These are phyloP conservation scores for Coreoperca whiteheadi DNA, from an alignment of 2,113 vertebrate genomes.

Conservation along the genomic window DNA sequence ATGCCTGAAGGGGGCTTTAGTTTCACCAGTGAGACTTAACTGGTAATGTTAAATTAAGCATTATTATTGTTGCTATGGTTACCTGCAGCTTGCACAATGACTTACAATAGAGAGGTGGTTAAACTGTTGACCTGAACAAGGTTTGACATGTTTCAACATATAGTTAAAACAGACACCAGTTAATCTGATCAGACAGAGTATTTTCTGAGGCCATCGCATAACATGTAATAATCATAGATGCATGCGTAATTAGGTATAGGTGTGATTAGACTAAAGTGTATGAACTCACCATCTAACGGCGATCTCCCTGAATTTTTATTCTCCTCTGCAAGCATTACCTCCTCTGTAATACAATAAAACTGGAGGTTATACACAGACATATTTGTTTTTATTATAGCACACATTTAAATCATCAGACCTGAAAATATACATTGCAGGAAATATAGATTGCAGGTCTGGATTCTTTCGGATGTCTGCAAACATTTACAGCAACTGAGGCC, in stretches of 20 bases:
- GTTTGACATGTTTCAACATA: not conserved
- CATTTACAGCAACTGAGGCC: constrained; percentile 37
- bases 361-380: constrained; percentile 43
- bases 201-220: not conserved
- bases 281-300: constrained; percentile 93
- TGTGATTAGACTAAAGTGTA: constrained; percentile 4
- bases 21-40: not conserved
- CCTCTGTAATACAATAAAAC: constrained; percentile 86
- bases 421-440: constrained; percentile 30
- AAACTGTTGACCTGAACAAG: not conserved
- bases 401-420: constrained; percentile 20
- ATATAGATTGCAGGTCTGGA: constrained; percentile 16
- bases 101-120: not conserved
- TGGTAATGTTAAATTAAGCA: constrained; percentile 7
- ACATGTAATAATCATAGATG: not conserved
- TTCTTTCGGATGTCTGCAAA: constrained; percentile 53
- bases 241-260: not conserved
- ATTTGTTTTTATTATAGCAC: constrained; percentile 24
- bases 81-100: constrained; percentile 8
- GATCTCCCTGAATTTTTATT: constrained; percentile 98
- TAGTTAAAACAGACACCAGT: not conserved
- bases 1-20: not conserved
- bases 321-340: constrained; percentile 99
- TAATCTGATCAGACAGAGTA: not conserved
- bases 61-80: constrained; percentile 31